Evolutionary conservation across 2,888 invertebrate species (phyloP), one percentile per base, ranked within the genome.

Genomic region (Torymus texanus): DNA sequence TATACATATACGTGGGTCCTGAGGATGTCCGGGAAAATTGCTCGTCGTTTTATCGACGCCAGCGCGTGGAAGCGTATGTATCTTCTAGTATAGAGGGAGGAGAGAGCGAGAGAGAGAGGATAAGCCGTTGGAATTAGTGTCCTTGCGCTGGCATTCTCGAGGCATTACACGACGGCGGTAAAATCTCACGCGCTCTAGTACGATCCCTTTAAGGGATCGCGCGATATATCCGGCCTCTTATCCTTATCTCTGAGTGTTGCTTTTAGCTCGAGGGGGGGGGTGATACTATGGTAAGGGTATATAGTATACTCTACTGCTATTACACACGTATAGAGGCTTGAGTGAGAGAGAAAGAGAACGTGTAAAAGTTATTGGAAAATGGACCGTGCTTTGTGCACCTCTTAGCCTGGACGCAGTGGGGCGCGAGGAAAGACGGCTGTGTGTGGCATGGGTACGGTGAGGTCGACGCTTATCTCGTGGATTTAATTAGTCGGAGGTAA

Each of bases 361-460:
- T 21, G 16, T 24, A 58, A 70, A 65, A 73, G 21, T 73, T 78
- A 78, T 74, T 78, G 78, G 68, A 62, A 78, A 78, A 78, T 74
- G 61, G 63, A 63, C 59, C 66, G 68, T 70, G 58, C 41, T 65
- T 70, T 63, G 70, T 63, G 41, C 41, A 58, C 24, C 41, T 62
- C 53, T 53, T 21, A 50, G 41, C 41, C 41, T 5, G 41, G 41
- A 21, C 21, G 41, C 41, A 41, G 41, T 41, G 41, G 8, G 8
- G 41, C 41, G 41, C 5, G 41, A 41, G 41, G 8, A 41, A 41
- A 41, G 41, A 41, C 41, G 41, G n/a, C n/a, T n/a, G n/a, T n/a
- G n/a, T n/a, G n/a, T n/a, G n/a, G 41, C 41, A 8, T 1, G 5
- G 41, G 41, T 1, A 8, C 8, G 8, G 10, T 1, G 8, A 41